These are phyloP conservation scores for Eurystomus gularis DNA, from an alignment of 2,113 vertebrate genomes.

Conservation along the genomic window DNA sequence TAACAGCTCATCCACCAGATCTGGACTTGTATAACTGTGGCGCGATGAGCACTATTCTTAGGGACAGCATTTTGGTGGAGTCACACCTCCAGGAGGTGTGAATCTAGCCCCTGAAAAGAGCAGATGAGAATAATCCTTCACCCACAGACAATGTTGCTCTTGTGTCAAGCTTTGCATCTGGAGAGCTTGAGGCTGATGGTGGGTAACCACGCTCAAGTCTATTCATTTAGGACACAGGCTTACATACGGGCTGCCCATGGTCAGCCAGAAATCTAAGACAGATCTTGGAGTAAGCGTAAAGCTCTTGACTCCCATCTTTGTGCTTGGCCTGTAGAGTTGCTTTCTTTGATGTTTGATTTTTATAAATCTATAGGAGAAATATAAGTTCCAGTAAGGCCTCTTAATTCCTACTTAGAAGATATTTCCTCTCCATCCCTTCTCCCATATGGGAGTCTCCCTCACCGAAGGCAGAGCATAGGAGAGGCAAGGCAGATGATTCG, in stretches of 20 bases:
- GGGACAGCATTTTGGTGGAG: constrained; percentile 45
- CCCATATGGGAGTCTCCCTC: neutral
- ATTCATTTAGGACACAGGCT: neutral
- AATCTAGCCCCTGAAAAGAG: constrained; percentile 60
- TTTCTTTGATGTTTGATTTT: neutral
- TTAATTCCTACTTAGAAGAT: neutral
- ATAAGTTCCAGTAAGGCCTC: neutral
- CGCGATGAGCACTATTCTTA: constrained; percentile 45
- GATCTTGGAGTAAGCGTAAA: neutral
- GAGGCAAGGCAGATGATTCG: neutral
- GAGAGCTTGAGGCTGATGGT: neutral
- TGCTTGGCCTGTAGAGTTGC: neutral
- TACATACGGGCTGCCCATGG: fast-evolving
- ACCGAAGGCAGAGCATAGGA: neutral
- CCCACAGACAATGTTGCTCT: neutral
- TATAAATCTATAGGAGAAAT: neutral
- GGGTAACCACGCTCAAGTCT: neutral
- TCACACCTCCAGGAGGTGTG: constrained; percentile 46
- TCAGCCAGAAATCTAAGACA: neutral
- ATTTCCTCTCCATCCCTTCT: neutral
- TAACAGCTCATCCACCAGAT: constrained; percentile 37
- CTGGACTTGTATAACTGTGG: constrained; percentile 51
- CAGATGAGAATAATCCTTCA: constrained; percentile 60
- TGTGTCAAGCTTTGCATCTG: neutral
- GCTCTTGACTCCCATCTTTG: neutral